phyloP scores from a whole-genome alignment of 2,797 vertebrate species.

The Chromobotia macracanthus region DNA sequence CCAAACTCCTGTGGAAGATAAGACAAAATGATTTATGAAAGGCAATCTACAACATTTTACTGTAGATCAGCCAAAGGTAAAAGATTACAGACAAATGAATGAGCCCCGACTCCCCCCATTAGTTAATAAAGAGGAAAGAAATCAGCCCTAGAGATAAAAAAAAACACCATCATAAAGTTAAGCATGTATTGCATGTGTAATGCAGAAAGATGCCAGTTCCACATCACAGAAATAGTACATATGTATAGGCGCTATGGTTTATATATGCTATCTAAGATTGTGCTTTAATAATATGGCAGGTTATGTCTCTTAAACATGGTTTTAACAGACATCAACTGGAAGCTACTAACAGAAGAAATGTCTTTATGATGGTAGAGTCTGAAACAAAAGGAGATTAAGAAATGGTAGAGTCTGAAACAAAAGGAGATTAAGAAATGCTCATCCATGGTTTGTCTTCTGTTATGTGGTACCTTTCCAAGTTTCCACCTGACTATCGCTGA shows the following conservation, averaged over 20 bases:
- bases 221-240: no score
- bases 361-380: neutral
- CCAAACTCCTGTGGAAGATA: neutral
- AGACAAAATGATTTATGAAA: neutral
- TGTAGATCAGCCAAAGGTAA: neutral
- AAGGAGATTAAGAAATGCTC: slow-evolving; percentile 4
- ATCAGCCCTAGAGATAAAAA: neutral
- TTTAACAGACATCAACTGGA: slow-evolving; percentile 15
- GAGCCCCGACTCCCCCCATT: neutral
- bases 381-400: slow-evolving; percentile 29
- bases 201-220: neutral
- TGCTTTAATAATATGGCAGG: no score
- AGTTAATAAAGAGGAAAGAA: slow-evolving; percentile 13
- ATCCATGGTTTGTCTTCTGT: slow-evolving; percentile 34
- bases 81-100: neutral
- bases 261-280: no score
- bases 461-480: slow-evolving; percentile 77
- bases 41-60: neutral
- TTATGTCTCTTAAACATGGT: neutral
- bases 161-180: slow-evolving; percentile 25
- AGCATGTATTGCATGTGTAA: neutral
- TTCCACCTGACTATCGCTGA: slow-evolving; percentile 86
- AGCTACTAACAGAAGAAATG: neutral
- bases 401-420: slow-evolving; percentile 17
- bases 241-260: no score